Conservation (phyloP, 2,113 vertebrate genomes). For the Paradisaea rubra region DNA sequence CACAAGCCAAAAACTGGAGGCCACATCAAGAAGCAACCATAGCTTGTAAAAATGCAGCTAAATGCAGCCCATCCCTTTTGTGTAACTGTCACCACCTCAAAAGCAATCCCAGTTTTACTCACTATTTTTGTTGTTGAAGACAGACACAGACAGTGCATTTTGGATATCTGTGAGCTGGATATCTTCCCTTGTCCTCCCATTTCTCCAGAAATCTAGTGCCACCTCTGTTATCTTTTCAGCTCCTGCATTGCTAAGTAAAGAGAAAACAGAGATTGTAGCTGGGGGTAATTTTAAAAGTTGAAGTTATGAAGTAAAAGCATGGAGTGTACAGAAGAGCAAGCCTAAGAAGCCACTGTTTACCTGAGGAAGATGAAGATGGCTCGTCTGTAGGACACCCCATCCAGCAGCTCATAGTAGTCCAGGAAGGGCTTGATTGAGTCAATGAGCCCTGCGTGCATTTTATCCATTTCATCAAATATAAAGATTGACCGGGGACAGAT, state of each 20-base stretch:
- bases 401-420: slow-evolving; percentile 86
- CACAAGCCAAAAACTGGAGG: background rate
- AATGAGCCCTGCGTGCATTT: slow-evolving; percentile 89
- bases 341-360: slow-evolving; percentile 45
- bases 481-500: slow-evolving; percentile 85
- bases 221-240: slow-evolving; percentile 83
- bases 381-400: slow-evolving; percentile 87
- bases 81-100: background rate
- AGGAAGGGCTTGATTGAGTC: slow-evolving; percentile 93
- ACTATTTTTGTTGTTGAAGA: slow-evolving; percentile 94
- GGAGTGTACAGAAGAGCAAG: background rate
- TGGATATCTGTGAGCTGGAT: slow-evolving; percentile 84
- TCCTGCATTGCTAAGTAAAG: slow-evolving; percentile 82
- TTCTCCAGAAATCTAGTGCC: slow-evolving; percentile 85
- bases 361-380: slow-evolving; percentile 98
- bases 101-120: slow-evolving; percentile 43
- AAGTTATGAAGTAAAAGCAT: background rate
- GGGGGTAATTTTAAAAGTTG: background rate
- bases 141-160: slow-evolving; percentile 70
- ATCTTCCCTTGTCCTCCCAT: slow-evolving; percentile 78
- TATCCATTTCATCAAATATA: slow-evolving; percentile 97
- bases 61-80: background rate
- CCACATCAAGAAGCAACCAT: background rate
- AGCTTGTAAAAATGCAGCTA: background rate
- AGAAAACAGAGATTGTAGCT: background rate